Evolutionary conservation across 2,888 invertebrate genomes (phyloP).

Genomic region (Bursaphelenchus okinawaensis): DNA sequence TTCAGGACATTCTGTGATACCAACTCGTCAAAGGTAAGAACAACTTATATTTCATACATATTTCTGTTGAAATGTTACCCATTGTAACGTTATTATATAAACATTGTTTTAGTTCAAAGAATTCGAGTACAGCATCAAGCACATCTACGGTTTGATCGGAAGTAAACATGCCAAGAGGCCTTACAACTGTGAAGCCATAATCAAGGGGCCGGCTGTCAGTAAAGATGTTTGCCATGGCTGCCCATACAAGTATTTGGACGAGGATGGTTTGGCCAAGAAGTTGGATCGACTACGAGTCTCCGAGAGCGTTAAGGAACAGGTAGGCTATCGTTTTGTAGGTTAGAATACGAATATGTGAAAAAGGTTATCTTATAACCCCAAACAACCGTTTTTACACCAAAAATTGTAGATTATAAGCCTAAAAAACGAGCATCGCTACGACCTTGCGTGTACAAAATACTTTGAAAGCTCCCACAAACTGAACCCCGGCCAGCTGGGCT

Average conservation of each 20-base stretch:
- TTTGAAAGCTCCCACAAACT: conserved; percentile 51
- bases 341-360: conserved; percentile 32
- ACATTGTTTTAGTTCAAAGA: conserved; percentile 71
- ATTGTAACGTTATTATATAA: background rate
- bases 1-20: conserved; percentile 84
- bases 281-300: background rate
- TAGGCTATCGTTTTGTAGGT: conserved; percentile 69
- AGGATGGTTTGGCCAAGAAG: background rate
- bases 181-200: conserved; percentile 77
- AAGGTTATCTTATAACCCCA: background rate
- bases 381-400: background rate
- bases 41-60: too few relatives aligned
- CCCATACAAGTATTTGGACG: conserved; percentile 14
- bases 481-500: conserved; percentile 41
- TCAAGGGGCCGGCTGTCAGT: conserved; percentile 64
- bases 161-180: conserved; percentile 77
- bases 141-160: conserved; percentile 92
- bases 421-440: conserved; percentile 33
- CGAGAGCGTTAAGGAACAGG: conserved; percentile 66
- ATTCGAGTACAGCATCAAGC: conserved; percentile 82
- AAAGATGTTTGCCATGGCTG: conserved; percentile 73
- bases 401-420: conserved; percentile 21
- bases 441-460: conserved; percentile 51
- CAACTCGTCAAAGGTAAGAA: conserved; percentile 68
- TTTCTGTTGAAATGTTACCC: too few relatives aligned